These are phyloP conservation scores for Bubo blakistoni DNA, from an alignment of 2,113 vertebrate species.

Conservation along the genomic window DNA sequence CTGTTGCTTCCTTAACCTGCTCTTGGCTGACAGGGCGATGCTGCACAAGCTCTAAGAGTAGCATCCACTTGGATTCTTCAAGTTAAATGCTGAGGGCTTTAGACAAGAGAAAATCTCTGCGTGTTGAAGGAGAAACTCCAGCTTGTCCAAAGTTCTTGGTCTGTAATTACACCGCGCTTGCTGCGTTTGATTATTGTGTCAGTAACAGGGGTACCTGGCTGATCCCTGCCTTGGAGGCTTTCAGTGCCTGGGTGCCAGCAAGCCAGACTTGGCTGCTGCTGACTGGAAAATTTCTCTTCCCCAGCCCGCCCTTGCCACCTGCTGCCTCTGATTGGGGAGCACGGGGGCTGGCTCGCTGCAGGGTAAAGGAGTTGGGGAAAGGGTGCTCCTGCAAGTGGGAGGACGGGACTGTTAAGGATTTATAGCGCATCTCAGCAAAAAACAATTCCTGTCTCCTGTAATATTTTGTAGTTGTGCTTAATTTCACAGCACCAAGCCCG, in stretches of 20 bases:
- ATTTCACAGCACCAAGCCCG: not conserved
- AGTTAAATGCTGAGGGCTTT: not conserved
- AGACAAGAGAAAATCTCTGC: not conserved
- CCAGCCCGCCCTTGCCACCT: rapidly evolving
- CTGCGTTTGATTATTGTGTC: rapidly evolving
- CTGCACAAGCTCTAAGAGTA: not conserved
- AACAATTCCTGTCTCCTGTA: not conserved
- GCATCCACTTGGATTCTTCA: not conserved
- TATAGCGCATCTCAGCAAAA: not conserved
- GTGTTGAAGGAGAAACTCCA: not conserved
- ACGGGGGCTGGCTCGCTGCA: rapidly evolving
- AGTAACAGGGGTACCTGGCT: not conserved
- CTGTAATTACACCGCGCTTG: rapidly evolving
- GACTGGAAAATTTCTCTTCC: not conserved
- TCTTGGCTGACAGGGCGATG: not conserved
- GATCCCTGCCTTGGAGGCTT: rapidly evolving
- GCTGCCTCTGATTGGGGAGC: not conserved
- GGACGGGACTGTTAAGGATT: not conserved
- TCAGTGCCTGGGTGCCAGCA: not conserved
- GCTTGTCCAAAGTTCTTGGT: rapidly evolving
- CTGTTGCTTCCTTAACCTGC: not conserved
- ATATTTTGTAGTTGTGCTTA: not conserved
- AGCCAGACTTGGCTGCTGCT: not conserved
- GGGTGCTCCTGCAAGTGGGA: not conserved
- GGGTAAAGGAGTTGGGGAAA: not conserved